Conservation (phyloP, 2,888 invertebrate genomes). For the Aphodius granarius region DNA sequence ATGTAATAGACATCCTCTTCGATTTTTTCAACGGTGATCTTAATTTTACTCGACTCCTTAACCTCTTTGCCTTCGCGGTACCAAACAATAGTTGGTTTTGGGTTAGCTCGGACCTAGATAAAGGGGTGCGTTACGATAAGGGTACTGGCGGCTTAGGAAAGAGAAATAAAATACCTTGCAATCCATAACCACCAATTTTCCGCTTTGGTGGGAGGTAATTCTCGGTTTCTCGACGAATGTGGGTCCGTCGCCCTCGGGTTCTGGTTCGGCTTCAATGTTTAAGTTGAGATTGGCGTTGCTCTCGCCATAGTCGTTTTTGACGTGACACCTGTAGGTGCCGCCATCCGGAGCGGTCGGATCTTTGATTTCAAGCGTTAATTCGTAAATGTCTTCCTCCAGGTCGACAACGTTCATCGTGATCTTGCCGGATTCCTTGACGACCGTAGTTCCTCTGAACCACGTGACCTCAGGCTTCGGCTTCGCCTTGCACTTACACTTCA, state of each 20-base stretch:
- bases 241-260: conserved; percentile 91
- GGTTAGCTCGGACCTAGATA: conserved; percentile 61
- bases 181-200: conserved; percentile 85
- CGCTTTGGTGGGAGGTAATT: conserved; percentile 81
- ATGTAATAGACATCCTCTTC: conserved; percentile 86
- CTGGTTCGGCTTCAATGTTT: conserved; percentile 96
- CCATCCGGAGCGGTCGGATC: conserved; percentile 81
- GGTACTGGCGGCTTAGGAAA: neutral
- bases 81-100: conserved; percentile 83
- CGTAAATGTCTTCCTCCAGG: conserved; percentile 83
- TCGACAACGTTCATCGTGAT: conserved; percentile 77
- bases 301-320: conserved; percentile 94
- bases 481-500: conserved; percentile 95
- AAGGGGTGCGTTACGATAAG: neutral
- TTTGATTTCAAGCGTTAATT: conserved; percentile 83
- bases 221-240: conserved; percentile 91
- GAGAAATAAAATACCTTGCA: conserved; percentile 64
- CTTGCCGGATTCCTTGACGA: conserved; percentile 82
- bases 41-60: conserved; percentile 79
- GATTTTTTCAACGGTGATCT: conserved; percentile 69
- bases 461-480: conserved; percentile 93
- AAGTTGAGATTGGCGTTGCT: conserved; percentile 95
- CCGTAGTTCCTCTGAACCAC: conserved; percentile 91
- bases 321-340: conserved; percentile 90
- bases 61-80: conserved; percentile 78